A percentile compares a stretch with the other conserved stretches of the same genome.
phyloP scores from a whole-genome alignment of 2,888 invertebrate genomes.

The Nebria salina region DNA sequence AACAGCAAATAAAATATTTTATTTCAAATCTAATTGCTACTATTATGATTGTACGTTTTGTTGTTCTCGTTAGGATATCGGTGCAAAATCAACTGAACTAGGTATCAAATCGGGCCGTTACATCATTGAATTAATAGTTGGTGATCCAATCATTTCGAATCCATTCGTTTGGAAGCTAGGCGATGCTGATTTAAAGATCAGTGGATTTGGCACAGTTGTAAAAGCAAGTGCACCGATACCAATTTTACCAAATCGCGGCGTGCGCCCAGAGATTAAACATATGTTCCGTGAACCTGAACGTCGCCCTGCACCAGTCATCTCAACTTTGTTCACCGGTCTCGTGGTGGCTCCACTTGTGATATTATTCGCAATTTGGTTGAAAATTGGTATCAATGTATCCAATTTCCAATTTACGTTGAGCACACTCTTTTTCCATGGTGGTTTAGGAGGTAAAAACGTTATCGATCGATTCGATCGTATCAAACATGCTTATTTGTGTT shows the following conservation, averaged over 20 bases:
- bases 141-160: conserved; percentile 90
- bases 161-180: conserved; percentile 90
- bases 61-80: conserved; percentile 72
- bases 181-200: conserved; percentile 78
- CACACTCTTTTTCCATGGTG: conserved; percentile 89
- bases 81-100: conserved; percentile 81
- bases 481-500: conserved; percentile 50
- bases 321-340: conserved; percentile 88
- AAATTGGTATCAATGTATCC: conserved; percentile 85
- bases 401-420: conserved; percentile 82
- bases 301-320: conserved; percentile 87
- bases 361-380: conserved; percentile 85
- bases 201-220: conserved; percentile 49
- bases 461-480: neutral
- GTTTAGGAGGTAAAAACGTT: conserved; percentile 69
- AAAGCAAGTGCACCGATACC: conserved; percentile 52
- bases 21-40: neutral
- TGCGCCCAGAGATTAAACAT: conserved; percentile 76
- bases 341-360: conserved; percentile 84
- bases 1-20: neutral
- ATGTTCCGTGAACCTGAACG: conserved; percentile 92
- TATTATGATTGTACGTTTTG: neutral
- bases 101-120: conserved; percentile 80
- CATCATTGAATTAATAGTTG: conserved; percentile 84
- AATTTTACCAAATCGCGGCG: conserved; percentile 59